These are phyloP conservation scores for Eira barbara DNA, from an alignment of 2,113 vertebrate genomes.

Conservation along the genomic window DNA sequence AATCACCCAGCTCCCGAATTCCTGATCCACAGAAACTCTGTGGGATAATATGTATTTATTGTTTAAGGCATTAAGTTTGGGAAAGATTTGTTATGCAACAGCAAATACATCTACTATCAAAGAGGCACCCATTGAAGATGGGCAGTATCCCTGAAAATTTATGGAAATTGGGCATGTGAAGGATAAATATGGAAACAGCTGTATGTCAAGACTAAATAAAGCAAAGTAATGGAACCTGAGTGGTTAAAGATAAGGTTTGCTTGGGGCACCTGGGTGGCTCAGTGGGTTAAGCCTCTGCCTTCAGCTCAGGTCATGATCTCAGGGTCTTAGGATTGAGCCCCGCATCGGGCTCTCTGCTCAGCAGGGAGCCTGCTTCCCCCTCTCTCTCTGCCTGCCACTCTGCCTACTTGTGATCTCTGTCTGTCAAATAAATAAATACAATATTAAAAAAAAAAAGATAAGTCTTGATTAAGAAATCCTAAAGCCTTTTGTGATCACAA, in stretches of 20 bases:
- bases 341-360: too few relatives aligned
- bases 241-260: not conserved
- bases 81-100: not conserved
- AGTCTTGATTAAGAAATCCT: not conserved
- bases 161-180: not conserved
- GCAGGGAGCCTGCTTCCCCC: too few relatives aligned
- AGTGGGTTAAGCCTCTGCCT: too few relatives aligned
- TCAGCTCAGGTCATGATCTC: too few relatives aligned
- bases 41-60: not conserved
- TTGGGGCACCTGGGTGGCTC: too few relatives aligned
- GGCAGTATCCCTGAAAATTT: not conserved
- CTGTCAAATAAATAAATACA: too few relatives aligned
- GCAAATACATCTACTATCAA: too few relatives aligned
- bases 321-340: too few relatives aligned
- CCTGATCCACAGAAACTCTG: not conserved
- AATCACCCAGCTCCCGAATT: not conserved
- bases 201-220: not conserved
- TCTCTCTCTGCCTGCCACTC: too few relatives aligned
- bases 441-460: not conserved
- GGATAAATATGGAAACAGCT: not conserved
- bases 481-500: not conserved
- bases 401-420: too few relatives aligned
- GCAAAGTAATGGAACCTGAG: not conserved
- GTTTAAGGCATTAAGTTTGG: not conserved
- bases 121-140: not conserved